These are phyloP conservation scores for Anthrax anthrax DNA, from an alignment of 2,888 invertebrate species.

Conservation along the genomic window DNA sequence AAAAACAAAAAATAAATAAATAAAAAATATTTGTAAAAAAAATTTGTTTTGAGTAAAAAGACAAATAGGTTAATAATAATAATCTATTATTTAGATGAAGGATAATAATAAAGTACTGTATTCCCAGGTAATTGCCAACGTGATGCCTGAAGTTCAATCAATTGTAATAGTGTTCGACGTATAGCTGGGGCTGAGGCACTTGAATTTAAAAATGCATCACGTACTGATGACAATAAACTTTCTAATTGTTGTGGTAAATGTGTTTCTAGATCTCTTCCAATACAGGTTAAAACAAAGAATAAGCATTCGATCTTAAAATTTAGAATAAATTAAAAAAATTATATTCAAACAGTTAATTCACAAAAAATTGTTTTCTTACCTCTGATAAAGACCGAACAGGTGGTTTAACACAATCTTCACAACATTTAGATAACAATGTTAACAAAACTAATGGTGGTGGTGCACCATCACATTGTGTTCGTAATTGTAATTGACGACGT, in stretches of 20 bases:
- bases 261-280: constrained; percentile 72
- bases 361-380: constrained; percentile 34
- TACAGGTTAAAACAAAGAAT: constrained; percentile 76
- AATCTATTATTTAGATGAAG: constrained; percentile 45
- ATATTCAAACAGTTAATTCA: too few relatives aligned
- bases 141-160: constrained; percentile 80
- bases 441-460: constrained; percentile 62
- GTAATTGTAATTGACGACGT: constrained; percentile 42
- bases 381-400: constrained; percentile 69
- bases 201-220: constrained; percentile 72
- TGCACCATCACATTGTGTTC: constrained; percentile 41
- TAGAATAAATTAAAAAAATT: not conserved
- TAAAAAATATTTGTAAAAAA: too few relatives aligned
- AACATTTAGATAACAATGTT: constrained; percentile 75
- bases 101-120: constrained; percentile 79
- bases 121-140: constrained; percentile 84
- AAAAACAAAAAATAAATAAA: too few relatives aligned
- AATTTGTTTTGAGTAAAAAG: too few relatives aligned
- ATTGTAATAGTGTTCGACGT: constrained; percentile 70
- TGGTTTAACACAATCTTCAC: constrained; percentile 72
- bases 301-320: constrained; percentile 63
- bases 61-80: too few relatives aligned
- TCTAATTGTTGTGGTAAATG: constrained; percentile 71
- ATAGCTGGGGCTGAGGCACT: constrained; percentile 58
- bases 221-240: constrained; percentile 59